phyloP scores from a whole-genome alignment of 1,140 invertebrate genomes.

The Brachionus koreanus region DNA sequence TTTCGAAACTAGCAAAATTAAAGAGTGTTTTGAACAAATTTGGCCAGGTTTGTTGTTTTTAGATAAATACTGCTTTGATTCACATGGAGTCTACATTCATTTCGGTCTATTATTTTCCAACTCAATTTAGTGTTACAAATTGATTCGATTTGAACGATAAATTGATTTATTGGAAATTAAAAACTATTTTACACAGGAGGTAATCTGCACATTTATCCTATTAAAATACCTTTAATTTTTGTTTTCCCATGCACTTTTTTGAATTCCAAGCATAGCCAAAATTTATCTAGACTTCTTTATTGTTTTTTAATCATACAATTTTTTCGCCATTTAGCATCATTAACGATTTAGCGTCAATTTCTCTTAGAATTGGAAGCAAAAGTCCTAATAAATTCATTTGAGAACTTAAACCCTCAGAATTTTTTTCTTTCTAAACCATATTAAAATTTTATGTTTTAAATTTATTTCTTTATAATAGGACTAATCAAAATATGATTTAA shows the following conservation, averaged over 20 bases:
- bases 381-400: no score
- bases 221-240: not conserved
- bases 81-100: not conserved
- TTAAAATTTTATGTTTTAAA: no score
- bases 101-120: not conserved
- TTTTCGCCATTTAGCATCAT: not conserved
- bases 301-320: not conserved
- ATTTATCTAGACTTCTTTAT: not conserved
- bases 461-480: no score
- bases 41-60: conserved; percentile 3
- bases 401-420: no score
- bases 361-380: not conserved
- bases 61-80: conserved; percentile 27
- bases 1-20: not conserved
- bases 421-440: no score
- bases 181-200: not conserved
- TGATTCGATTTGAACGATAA: not conserved
- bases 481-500: no score
- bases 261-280: not conserved
- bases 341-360: not conserved
- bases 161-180: not conserved
- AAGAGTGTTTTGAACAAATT: not conserved
- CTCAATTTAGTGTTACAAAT: conserved; percentile 21
- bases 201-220: conserved; percentile 1
- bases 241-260: not conserved